Percentiles rank a stretch among this genome's conserved stretches.
Evolutionary conservation across 2,888 invertebrate genomes (phyloP).

Genomic region (Rotaria socialis): DNA sequence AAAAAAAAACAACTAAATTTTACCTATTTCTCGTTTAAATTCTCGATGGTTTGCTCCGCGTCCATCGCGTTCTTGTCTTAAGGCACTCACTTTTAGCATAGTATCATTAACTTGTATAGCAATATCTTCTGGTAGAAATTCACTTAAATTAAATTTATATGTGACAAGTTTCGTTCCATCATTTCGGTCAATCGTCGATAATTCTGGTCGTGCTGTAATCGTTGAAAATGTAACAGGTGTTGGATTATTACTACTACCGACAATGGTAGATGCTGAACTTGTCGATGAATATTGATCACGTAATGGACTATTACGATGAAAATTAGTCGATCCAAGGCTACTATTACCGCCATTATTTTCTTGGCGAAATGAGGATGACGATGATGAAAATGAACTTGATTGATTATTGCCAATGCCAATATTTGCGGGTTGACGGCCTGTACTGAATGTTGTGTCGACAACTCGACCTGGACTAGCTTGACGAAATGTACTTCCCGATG

Average conservation of each 20-base stretch:
- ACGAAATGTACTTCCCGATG: neutral
- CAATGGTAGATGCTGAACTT: neutral
- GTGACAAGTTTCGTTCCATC: constrained; percentile 35
- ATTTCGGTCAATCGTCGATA: neutral
- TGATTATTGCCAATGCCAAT: neutral
- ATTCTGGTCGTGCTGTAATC: constrained; percentile 14
- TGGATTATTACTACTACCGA: neutral
- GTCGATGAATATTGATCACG: constrained; percentile 17
- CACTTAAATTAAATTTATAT: constrained; percentile 46
- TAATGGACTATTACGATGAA: neutral
- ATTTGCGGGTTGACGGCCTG: neutral
- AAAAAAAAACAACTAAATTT: no score
- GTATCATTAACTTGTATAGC: constrained; percentile 45
- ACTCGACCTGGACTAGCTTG: constrained; percentile 36
- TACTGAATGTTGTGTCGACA: constrained; percentile 26
- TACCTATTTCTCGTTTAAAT: constrained; percentile 46
- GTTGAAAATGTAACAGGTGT: constrained; percentile 7
- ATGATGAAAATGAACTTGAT: neutral
- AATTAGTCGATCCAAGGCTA: neutral
- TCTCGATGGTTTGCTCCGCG: constrained; percentile 38
- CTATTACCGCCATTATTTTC: neutral
- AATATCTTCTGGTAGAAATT: constrained; percentile 45
- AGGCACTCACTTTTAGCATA: constrained; percentile 43
- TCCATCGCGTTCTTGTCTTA: constrained; percentile 43
- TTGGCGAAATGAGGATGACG: neutral